phyloP scores from a whole-genome alignment of 1,140 invertebrate species.

The Diabrotica undecimpunctata region DNA sequence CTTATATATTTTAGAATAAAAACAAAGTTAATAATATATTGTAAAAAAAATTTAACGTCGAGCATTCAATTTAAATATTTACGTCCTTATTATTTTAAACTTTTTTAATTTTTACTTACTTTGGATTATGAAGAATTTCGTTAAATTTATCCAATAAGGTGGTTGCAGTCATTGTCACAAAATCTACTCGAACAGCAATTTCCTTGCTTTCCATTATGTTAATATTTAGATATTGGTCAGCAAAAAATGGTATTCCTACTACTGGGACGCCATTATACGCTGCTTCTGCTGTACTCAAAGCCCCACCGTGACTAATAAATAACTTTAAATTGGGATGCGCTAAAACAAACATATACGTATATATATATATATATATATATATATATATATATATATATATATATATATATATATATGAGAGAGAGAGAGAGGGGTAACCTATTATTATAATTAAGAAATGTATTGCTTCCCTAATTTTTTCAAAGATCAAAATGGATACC shows the following conservation, averaged over 20 bases:
- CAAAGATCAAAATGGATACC: too few species aligned
- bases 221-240: constrained; percentile 41
- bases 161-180: background rate
- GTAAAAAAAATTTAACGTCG: too few species aligned
- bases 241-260: constrained; percentile 47
- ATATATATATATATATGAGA: too few species aligned
- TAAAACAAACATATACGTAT: constrained; percentile 19
- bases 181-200: constrained; percentile 6
- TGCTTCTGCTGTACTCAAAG: constrained; percentile 46
- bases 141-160: constrained; percentile 1
- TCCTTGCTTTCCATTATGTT: constrained; percentile 31
- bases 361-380: too few species aligned
- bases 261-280: constrained; percentile 52
- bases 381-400: too few species aligned
- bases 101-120: background rate
- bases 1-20: background rate
- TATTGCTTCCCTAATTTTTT: too few species aligned
- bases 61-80: background rate
- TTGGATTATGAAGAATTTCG: background rate
- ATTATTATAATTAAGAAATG: too few species aligned
- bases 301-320: constrained; percentile 39
- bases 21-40: background rate
- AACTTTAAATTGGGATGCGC: constrained; percentile 37
- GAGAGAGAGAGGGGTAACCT: too few species aligned
- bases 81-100: background rate